Conservation (phyloP, 1,140 invertebrate genomes). For the Eupeodes corollae region DNA sequence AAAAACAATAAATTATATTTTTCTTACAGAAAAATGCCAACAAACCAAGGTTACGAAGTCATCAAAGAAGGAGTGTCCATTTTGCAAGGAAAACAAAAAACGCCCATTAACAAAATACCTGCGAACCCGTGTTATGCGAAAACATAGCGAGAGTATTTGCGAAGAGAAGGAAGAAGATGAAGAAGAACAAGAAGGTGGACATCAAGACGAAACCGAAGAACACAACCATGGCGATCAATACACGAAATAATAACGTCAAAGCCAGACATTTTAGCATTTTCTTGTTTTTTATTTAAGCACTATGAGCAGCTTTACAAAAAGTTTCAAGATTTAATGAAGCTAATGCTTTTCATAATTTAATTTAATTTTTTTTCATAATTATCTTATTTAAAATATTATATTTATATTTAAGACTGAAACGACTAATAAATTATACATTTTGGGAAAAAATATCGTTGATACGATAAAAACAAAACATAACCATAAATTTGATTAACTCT, state of each 20-base stretch:
- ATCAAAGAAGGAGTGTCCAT: slow-evolving; percentile 40
- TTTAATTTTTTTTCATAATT: no score
- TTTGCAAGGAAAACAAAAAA: slow-evolving; percentile 46
- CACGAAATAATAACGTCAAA: not conserved
- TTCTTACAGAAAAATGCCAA: slow-evolving; percentile 33
- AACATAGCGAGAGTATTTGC: slow-evolving; percentile 41
- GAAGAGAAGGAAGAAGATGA: slow-evolving; percentile 43
- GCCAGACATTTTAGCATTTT: no score
- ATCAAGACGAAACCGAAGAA: slow-evolving; percentile 10
- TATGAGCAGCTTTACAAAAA: no score
- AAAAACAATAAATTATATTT: no score
- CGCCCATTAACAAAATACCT: slow-evolving; percentile 43
- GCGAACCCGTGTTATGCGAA: slow-evolving; percentile 39
- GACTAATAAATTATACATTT: not conserved
- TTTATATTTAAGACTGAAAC: not conserved
- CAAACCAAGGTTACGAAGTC: slow-evolving; percentile 23
- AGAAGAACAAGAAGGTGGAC: slow-evolving; percentile 14
- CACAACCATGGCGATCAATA: slow-evolving; percentile 5
- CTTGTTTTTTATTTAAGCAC: no score
- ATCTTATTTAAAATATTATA: not conserved
- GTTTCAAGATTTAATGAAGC: no score
- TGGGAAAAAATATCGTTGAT: not conserved
- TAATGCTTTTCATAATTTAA: no score
- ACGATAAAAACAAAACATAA: not conserved
- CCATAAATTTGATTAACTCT: no score